Base-by-base conservation (phyloP, 2,888 invertebrate species). In the Aleiodes alternator region DNA sequence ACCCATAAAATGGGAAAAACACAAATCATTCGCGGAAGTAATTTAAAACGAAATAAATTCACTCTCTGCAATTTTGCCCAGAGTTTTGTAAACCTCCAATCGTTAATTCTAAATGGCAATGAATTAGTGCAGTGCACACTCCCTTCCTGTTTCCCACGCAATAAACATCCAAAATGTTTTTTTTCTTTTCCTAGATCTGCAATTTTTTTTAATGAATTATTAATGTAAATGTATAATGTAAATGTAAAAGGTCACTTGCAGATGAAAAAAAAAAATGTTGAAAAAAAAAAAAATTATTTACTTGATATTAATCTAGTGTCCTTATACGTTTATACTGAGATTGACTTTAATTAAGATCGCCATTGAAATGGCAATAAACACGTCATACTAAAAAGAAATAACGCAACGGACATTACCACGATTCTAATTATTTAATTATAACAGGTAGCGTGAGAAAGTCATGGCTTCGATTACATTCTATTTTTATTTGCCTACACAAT, bases 281-380 rank as follows among this genome's bases (percentile, higher is more conserved):
- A 57, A 38, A n/a, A 14, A 43, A 43, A 43, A 43, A 9, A 3
- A 9, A 6, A 7, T 43, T 43, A 43, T 43, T 43, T 43, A 29
- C 34, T 50, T 34, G 61, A 75, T 73, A 73, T 75, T 73, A 74
- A 76, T 75, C 59, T 31, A 11, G 38, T 69, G 69, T 73, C 68
- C 72, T 73, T 69, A 73, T 72, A 68, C 51, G n/a, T 43, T 70
- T 57, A 23, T 23, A 51, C 7, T 68, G 48, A 48, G 59, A 43
- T 55, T 72, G 74, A 68, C 73, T 56, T 76, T 72, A 76, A 78
- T 76, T 76, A 71, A 73, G 68, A 71, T 55, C 68, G 57, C 73
- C 57, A 77, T 77, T 77, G 77, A 78, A 73, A 80, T 77, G 56
- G 68, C 74, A 75, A 78, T 80, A 79, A 80, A 73, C 77, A 75